Conservation (phyloP, 2,113 vertebrate species). For the Cyanoderma ruficeps region DNA sequence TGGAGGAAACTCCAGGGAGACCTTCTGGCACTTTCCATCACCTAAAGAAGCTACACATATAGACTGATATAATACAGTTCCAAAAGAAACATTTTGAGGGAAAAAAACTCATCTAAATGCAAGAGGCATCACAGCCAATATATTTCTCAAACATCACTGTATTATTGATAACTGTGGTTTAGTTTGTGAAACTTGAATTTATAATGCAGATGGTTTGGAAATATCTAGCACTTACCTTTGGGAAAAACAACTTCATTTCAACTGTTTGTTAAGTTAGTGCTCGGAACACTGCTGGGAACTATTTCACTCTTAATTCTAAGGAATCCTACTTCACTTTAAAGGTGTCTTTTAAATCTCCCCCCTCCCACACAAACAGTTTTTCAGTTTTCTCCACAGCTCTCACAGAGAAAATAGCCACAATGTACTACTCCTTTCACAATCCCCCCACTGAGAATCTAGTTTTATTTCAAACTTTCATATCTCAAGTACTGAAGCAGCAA, state of each 20-base stretch:
- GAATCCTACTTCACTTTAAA: neutral
- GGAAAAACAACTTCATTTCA: neutral
- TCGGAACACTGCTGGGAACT: neutral
- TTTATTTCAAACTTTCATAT: neutral
- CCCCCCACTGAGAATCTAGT: neutral
- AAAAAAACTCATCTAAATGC: neutral
- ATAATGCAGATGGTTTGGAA: neutral
- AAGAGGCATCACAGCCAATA: neutral
- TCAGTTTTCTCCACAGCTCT: neutral
- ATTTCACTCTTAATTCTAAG: neutral
- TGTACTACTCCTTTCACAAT: neutral
- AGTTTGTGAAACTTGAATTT: neutral
- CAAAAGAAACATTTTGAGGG: neutral
- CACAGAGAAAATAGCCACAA: neutral
- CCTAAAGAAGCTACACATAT: neutral
- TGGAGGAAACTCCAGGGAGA: neutral
- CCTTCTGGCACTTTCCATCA: neutral
- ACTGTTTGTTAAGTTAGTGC: neutral
- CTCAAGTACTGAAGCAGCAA: neutral
- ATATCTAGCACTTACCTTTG: neutral
- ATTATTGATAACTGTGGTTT: neutral
- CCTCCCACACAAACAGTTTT: neutral
- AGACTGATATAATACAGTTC: neutral
- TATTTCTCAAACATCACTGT: accelerated
- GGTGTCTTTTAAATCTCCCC: neutral